Base-by-base conservation (phyloP, 2,888 invertebrate species). In the Microchrysa polita region DNA sequence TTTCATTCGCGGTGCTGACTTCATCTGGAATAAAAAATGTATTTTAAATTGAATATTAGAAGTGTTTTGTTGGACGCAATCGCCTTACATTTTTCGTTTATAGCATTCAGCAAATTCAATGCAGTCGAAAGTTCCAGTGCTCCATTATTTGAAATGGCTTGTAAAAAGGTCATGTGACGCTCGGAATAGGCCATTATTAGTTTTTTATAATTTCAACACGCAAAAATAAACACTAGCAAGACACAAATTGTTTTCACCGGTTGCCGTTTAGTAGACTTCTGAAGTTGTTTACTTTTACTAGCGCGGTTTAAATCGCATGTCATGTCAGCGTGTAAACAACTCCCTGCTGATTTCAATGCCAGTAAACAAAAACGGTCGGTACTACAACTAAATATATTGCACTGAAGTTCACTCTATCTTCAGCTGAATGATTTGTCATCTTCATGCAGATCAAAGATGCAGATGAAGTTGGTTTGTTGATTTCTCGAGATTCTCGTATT, bases 121-220 rank as follows among this genome's bases (percentile, higher is more conserved):
- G 78, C 71, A 1, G 59, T 73, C 9, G 74, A 65, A 14, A 67
- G 67, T 2, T 65, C 74, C 12, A 81, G 53, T 16, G 74, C 71
- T 4, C 80, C 80, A 52, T 78, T 77, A 27, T 77, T 76, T 9
- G 79, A 77, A 14, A 79, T 78, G 1, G 78, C 73, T 73, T 80
- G 80, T 9, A 81, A 59, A 71, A 80, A 79, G 2, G 75, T 77
- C 67, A 77, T 77, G 67, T 79, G 77, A 10, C 79, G 75, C 55
- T 76, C 74, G 34, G 73, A 57, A 22, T 69, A 40, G 2, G 7
- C 44, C 65, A 67, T 67, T 14, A 48, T 22, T n/a, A n/a, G n/a
- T n/a, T 34, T 34, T 34, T 7, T 34, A 34, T n/a, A n/a, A n/a
- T n/a, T n/a, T 34, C 27, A 34, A 34, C 27, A 7, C 27, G 27